Evolutionary conservation across 2,113 vertebrate species (phyloP).

Genomic region (Craseonycteris thonglongyai): DNA sequence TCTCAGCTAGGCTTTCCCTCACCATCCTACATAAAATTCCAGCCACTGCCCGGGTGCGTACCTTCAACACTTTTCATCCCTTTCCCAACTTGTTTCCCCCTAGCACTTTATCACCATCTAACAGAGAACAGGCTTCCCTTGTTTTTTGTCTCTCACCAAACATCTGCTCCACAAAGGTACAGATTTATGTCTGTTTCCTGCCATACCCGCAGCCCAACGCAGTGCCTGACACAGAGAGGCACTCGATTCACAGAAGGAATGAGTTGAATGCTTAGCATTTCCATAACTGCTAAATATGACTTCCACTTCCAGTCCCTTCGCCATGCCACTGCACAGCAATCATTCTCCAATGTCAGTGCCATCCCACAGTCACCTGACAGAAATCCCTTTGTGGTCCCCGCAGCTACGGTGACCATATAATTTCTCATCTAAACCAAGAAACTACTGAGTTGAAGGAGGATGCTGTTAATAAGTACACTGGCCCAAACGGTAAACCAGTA

Average conservation of each 20-base stretch:
- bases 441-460: neutral
- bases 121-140: neutral
- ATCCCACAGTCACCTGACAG: neutral
- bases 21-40: neutral
- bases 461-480: neutral
- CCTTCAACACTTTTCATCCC: neutral
- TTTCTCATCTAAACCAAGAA: neutral
- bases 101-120: neutral
- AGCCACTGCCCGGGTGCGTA: neutral
- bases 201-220: neutral
- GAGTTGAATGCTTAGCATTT: neutral
- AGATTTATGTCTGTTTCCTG: neutral
- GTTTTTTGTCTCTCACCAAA: neutral
- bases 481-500: neutral
- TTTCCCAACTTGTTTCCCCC: neutral
- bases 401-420: neutral
- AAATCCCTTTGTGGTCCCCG: neutral
- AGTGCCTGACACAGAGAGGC: neutral
- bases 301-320: neutral
- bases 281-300: neutral
- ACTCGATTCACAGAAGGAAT: neutral
- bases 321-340: neutral
- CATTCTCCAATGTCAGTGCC: neutral
- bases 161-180: neutral
- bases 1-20: neutral